Evolutionary conservation across 1,140 invertebrate genomes (phyloP).

Genomic region (Spodoptera frugiperda): DNA sequence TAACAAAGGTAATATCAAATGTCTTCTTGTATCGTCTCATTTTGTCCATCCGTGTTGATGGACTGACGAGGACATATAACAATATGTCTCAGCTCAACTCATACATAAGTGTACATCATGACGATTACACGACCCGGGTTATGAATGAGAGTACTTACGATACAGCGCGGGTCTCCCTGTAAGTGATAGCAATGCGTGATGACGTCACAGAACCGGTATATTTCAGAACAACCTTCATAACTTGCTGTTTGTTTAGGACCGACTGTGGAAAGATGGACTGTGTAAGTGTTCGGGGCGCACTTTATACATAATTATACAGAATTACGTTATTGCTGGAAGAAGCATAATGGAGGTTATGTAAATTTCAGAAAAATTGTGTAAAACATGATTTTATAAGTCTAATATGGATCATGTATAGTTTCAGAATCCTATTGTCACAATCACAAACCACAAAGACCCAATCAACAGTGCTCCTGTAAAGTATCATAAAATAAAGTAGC

Average conservation of each 20-base stretch:
- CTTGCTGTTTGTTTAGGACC: constrained; percentile 23
- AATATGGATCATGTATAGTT: no score
- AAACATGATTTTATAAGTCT: no score
- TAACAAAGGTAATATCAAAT: no score
- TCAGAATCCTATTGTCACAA: no score
- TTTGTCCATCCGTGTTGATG: neutral
- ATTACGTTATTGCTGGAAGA: no score
- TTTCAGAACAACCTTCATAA: constrained; percentile 18
- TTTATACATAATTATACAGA: no score
- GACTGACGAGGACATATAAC: neutral
- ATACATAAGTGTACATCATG: constrained; percentile 21
- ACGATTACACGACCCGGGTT: neutral
- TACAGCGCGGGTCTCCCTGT: neutral
- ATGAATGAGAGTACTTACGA: neutral
- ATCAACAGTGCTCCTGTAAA: no score
- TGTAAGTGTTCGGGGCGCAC: no score
- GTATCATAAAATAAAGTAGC: neutral
- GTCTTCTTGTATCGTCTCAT: no score
- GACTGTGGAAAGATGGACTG: neutral
- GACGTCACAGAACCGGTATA: constrained; percentile 2
- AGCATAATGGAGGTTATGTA: no score
- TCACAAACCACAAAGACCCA: no score
- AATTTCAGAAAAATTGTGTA: no score
- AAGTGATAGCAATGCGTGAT: constrained; percentile 18
- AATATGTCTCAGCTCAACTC: neutral